Evolutionary conservation across 2,888 invertebrate genomes (phyloP).

Genomic region (Lochmaea capreae): DNA sequence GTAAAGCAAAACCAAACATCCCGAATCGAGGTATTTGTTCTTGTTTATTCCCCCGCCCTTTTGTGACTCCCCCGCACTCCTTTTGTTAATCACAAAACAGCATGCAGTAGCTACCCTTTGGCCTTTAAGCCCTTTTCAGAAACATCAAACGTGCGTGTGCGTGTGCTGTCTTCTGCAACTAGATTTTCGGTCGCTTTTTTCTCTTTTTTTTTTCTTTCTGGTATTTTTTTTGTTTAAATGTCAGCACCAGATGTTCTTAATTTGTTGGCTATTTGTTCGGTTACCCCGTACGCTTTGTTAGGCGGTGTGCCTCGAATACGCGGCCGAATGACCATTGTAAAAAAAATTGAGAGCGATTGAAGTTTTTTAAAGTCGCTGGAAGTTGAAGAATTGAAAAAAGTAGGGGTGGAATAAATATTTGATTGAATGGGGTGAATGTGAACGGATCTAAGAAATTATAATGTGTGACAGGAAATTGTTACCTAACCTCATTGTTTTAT

Average conservation of each 20-base stretch:
- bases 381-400: constrained; percentile 8
- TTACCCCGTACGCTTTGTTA: constrained; percentile 50
- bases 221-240: constrained; percentile 65
- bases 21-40: constrained; percentile 27
- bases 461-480: not conserved
- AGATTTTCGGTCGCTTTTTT: constrained; percentile 62
- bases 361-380: constrained; percentile 19
- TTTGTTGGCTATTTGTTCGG: constrained; percentile 63
- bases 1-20: constrained; percentile 23
- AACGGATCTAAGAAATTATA: not conserved
- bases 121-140: constrained; percentile 36
- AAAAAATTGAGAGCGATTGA: constrained; percentile 25
- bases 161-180: constrained; percentile 58
- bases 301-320: constrained; percentile 30
- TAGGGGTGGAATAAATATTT: constrained; percentile 10
- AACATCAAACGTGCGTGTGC: constrained; percentile 50
- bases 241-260: constrained; percentile 68
- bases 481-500: not conserved
- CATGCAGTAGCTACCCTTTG: constrained; percentile 36
- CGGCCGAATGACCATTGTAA: constrained; percentile 37
- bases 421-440: constrained; percentile 3
- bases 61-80: constrained; percentile 46
- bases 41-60: constrained; percentile 29
- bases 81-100: constrained; percentile 43
- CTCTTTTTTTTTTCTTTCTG: constrained; percentile 27